These are phyloP conservation scores for Momotus momota DNA, from an alignment of 2,797 vertebrate species.

Conservation along the genomic window DNA sequence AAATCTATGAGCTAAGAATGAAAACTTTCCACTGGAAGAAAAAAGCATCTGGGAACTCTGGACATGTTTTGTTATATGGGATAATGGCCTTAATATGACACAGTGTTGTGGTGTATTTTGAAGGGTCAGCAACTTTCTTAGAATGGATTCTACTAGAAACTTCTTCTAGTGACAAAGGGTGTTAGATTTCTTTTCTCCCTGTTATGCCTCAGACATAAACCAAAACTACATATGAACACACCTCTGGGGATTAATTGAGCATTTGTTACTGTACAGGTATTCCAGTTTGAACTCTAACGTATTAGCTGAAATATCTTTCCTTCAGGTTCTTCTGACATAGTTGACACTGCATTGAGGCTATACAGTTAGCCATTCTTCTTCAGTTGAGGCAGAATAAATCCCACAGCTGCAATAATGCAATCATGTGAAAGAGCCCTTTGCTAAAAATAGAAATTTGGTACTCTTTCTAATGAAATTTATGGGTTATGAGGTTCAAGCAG, in stretches of 20 bases:
- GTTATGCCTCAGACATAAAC: not conserved
- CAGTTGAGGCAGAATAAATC: not conserved
- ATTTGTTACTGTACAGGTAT: not conserved
- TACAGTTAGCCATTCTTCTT: not conserved
- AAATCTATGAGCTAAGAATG: not conserved
- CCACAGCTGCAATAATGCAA: not conserved
- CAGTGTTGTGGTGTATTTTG: not conserved
- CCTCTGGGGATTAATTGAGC: accelerated
- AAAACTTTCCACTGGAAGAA: not conserved
- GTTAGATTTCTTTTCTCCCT: not conserved
- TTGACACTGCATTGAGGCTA: not conserved
- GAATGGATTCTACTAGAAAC: not conserved
- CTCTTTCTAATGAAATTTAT: not conserved
- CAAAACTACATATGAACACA: not conserved
- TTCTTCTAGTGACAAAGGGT: not conserved
- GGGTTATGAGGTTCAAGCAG: not conserved
- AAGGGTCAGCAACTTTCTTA: not conserved
- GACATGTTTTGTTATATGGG: not conserved
- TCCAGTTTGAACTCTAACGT: not conserved
- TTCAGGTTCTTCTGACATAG: not conserved
- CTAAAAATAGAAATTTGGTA: not conserved
- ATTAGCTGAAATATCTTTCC: not conserved
- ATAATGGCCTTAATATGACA: too few relatives aligned
- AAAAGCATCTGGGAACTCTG: not conserved
- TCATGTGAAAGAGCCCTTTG: not conserved